These are phyloP conservation scores for Cyrtodaria siliqua DNA, from an alignment of 2,888 invertebrate species.

Conservation along the genomic window DNA sequence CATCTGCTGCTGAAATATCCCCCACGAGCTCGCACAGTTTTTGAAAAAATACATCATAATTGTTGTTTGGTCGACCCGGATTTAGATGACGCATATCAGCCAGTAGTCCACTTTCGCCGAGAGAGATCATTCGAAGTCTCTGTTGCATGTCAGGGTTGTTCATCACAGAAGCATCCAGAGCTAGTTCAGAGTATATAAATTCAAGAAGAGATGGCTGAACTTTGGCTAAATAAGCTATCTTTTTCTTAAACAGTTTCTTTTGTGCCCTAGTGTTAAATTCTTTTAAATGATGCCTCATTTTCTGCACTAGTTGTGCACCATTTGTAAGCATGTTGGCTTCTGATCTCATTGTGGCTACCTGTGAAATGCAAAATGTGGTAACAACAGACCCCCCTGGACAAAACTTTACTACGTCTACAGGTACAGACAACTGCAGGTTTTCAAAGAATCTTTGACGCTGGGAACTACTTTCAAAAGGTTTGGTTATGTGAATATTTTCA, in stretches of 20 bases:
- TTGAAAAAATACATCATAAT: conserved; percentile 50
- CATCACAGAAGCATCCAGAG: conserved; percentile 37
- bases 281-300: conserved; percentile 7
- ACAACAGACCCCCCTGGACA: conserved; percentile 17
- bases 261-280: conserved; percentile 39
- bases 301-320: conserved; percentile 9
- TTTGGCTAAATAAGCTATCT: conserved; percentile 10
- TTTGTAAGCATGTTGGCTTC: conserved; percentile 5
- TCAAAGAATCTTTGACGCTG: conserved; percentile 38
- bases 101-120: conserved; percentile 45
- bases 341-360: conserved; percentile 8
- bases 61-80: conserved; percentile 30
- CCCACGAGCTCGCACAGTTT: conserved; percentile 35
- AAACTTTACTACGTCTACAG: conserved; percentile 20
- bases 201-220: conserved; percentile 25
- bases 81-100: conserved; percentile 40
- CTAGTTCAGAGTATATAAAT: conserved; percentile 40
- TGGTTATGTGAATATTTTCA: conserved; percentile 33
- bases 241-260: conserved; percentile 32
- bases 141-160: conserved; percentile 22
- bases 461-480: conserved; percentile 29
- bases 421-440: conserved; percentile 25
- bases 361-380: conserved; percentile 10
- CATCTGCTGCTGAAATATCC: conserved; percentile 35
- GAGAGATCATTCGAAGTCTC: conserved; percentile 25